Conservation (phyloP, 1,140 invertebrate species). For the Linepithema humile region DNA sequence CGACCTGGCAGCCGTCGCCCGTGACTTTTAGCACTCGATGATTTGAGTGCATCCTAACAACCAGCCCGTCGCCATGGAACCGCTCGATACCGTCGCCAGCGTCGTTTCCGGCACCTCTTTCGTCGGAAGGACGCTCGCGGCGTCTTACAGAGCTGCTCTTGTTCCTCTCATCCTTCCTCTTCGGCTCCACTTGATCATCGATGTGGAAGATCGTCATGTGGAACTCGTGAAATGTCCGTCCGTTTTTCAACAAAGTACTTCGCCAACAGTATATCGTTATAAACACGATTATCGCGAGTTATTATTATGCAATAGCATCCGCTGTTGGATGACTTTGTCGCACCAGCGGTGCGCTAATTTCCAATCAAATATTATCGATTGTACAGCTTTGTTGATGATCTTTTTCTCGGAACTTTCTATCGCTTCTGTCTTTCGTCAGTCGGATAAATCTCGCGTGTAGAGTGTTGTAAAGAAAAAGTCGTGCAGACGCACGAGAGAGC, state of each 20-base stretch:
- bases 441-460: not conserved
- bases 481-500: not conserved
- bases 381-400: not conserved
- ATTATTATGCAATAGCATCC: not conserved
- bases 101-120: not conserved
- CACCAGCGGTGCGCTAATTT: not conserved
- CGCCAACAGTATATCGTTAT: not conserved
- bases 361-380: not conserved
- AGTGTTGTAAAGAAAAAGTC: not conserved
- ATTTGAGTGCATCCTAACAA: slow-evolving; percentile 68
- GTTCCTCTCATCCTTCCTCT: not conserved
- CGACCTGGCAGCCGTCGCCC: slow-evolving; percentile 77
- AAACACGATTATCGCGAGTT: not conserved
- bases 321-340: not conserved
- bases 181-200: not conserved
- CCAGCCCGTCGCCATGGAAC: slow-evolving; percentile 74
- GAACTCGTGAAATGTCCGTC: not conserved
- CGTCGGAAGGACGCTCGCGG: not conserved
- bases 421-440: not conserved
- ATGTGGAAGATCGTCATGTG: slow-evolving; percentile 16
- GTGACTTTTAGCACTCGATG: slow-evolving; percentile 63
- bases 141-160: not conserved
- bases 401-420: not conserved
- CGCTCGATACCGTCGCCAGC: slow-evolving; percentile 3
- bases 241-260: not conserved